phyloP scores from a whole-genome alignment of 2,113 vertebrate species.

The Mirza zaza region DNA sequence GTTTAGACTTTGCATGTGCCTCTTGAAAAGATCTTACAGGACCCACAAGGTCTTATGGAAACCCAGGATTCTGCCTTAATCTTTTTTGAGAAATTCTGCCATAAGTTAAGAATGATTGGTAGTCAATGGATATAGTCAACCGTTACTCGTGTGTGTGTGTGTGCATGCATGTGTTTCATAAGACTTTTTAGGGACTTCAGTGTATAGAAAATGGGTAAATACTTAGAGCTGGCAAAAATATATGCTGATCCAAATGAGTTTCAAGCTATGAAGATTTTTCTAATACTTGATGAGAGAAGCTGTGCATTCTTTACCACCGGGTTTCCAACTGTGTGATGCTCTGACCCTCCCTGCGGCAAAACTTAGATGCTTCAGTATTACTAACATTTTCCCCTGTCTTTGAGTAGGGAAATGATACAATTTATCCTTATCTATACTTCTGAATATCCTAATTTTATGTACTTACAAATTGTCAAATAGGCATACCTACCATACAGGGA shows the following conservation, averaged over 20 bases:
- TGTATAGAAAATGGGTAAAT: neutral
- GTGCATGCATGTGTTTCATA: neutral
- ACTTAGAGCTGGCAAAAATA: neutral
- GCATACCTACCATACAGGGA: slow-evolving; percentile 44
- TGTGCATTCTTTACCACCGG: neutral
- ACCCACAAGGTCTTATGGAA: neutral
- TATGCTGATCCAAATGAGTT: neutral
- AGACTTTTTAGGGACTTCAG: neutral
- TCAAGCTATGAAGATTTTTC: neutral
- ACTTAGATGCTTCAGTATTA: neutral
- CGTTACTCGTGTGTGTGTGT: neutral
- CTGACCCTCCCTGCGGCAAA: too few species aligned
- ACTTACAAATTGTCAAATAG: neutral
- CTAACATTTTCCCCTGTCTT: neutral
- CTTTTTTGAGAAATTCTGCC: neutral
- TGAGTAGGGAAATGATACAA: neutral
- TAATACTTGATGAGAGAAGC: neutral
- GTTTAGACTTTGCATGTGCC: neutral
- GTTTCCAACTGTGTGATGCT: neutral
- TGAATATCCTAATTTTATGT: slow-evolving; percentile 22
- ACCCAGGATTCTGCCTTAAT: neutral
- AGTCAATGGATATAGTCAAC: neutral
- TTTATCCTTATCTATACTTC: neutral
- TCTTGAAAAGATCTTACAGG: neutral
- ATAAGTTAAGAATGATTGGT: neutral